Evolutionary conservation across 2,797 vertebrate species (phyloP).

Genomic region (Neosalanx taihuensis): DNA sequence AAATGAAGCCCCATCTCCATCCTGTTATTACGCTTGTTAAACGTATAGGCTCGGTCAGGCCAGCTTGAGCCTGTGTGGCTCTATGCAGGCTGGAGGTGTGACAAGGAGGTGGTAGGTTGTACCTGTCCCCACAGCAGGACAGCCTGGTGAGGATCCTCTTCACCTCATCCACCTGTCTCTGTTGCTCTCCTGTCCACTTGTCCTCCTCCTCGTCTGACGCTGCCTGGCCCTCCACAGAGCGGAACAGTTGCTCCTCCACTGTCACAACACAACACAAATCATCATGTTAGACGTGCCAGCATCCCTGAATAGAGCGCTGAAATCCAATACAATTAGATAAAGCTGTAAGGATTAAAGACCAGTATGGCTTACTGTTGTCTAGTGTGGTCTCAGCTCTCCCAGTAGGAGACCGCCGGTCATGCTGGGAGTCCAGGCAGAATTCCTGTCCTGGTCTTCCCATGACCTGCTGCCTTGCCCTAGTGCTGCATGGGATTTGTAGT

Average conservation of each 20-base stretch:
- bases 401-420: slow-evolving; percentile 70
- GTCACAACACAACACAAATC: slow-evolving; percentile 14
- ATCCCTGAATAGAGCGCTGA: not conserved
- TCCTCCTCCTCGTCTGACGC: slow-evolving; percentile 92
- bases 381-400: slow-evolving; percentile 67
- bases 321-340: too few species aligned
- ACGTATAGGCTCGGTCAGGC: not conserved
- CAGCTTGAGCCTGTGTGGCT: not conserved
- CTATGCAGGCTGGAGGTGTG: not conserved
- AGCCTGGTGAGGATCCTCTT: slow-evolving; percentile 69
- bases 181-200: slow-evolving; percentile 70
- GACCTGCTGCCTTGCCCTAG: slow-evolving; percentile 47
- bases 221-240: slow-evolving; percentile 89
- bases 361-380: slow-evolving; percentile 70
- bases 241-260: slow-evolving; percentile 88
- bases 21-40: not conserved
- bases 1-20: too few species aligned
- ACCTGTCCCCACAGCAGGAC: slow-evolving; percentile 81
- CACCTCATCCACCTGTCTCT: slow-evolving; percentile 65
- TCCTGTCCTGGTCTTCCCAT: slow-evolving; percentile 22
- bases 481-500: slow-evolving; percentile 40
- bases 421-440: slow-evolving; percentile 52
- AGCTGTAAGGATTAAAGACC: not conserved
- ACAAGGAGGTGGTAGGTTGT: not conserved
- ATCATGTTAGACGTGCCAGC: not conserved